Evolutionary conservation across 2,888 invertebrate species (phyloP), one percentile per base, ranked within the genome.

Genomic region (Aleiodes leptofemur): DNA sequence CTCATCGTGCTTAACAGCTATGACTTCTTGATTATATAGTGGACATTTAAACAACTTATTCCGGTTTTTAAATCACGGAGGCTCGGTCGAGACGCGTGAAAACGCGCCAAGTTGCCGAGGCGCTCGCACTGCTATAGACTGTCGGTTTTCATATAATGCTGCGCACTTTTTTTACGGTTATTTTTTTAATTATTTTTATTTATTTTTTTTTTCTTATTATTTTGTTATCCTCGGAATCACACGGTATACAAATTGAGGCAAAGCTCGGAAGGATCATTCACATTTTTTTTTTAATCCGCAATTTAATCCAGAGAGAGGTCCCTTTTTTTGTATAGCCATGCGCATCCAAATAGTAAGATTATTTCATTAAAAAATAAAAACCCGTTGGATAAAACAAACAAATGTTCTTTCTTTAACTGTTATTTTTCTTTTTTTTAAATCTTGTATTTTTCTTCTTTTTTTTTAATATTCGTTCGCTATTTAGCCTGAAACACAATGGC

Each of bases 351-450:
- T 86, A 88, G 88, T 84, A 85, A 89, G 88, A 89, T 89, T 89
- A 89, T 89, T 89, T 89, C 89, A 89, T 89, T 89, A 89, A 89
- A 89, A 89, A 89, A 89, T 89, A 88, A 89, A 88, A 89, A 89
- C 86, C 89, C 86, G 87, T 88, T 89, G 85, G 81, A 87, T 86
- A 87, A 88, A 83, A 85, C 81, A 88, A 86, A 83, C 82, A 85
- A 86, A 87, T 83, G 82, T 85, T 86, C 84, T 87, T 85, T 83
- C 84, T 84, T 85, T 56, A 57, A 68, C 64, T 77, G 77, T 78
- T 78, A 61, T 78, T 57, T 53, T 68, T 73, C n/a, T n/a, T 78
- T 76, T 74, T 56, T 69, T 38, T 72, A 71, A 74, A 56, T 79
- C 53, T 61, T 72, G 75, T 23, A 23, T 73, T 69, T 77, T 76